Evolutionary conservation across 2,113 vertebrate genomes (phyloP).

Genomic region (Rhinoptilus africanus): DNA sequence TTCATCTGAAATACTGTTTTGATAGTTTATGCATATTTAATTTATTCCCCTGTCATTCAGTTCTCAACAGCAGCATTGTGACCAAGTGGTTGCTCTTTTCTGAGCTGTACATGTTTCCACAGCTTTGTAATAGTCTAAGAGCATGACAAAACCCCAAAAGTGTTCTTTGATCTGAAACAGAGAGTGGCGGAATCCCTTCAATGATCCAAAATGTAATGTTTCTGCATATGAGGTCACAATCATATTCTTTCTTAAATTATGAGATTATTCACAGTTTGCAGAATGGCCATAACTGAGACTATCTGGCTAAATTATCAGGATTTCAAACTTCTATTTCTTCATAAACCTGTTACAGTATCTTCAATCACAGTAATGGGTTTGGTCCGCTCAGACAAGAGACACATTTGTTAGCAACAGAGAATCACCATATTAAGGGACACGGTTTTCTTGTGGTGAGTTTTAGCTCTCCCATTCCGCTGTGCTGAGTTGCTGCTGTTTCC

Average conservation of each 20-base stretch:
- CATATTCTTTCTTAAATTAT: neutral
- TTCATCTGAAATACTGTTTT: neutral
- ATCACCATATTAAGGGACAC: neutral
- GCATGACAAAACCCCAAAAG: neutral
- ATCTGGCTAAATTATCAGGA: neutral
- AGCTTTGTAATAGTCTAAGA: neutral
- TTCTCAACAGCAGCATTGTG: neutral
- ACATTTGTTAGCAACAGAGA: neutral
- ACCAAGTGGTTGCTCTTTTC: neutral
- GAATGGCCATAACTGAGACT: neutral
- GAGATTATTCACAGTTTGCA: conserved; percentile 7
- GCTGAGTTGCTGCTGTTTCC: neutral
- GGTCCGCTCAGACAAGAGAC: neutral
- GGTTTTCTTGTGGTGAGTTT: neutral
- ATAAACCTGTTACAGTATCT: neutral
- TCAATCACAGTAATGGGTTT: neutral
- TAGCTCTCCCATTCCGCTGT: neutral
- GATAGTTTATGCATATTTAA: neutral
- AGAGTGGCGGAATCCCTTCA: neutral
- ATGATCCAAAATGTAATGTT: neutral
- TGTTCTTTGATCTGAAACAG: neutral
- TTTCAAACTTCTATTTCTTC: conserved; percentile 16
- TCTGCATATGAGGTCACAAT: neutral
- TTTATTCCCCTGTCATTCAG: neutral
- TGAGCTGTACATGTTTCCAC: neutral